Conservation (phyloP, 30 jellyfish, hydroid and myxozoan genomes). For the Rhopilema esculentum region DNA sequence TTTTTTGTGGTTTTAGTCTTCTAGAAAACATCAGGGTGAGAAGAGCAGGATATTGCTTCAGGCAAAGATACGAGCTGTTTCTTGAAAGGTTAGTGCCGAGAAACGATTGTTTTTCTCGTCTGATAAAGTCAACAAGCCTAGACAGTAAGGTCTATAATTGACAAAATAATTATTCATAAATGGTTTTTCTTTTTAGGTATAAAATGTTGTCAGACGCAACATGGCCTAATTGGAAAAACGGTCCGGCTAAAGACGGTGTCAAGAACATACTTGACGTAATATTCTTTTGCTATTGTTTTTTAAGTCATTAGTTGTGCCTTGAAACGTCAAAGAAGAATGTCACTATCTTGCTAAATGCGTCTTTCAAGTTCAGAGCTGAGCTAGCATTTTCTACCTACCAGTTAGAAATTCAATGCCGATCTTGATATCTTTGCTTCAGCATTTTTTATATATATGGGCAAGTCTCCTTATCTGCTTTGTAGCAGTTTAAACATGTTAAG, state of each 20-base stretch:
- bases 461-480: too few species aligned
- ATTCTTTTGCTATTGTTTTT: not conserved
- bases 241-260: slow-evolving; percentile 81
- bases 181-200: slow-evolving; percentile 68
- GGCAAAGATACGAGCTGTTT: slow-evolving; percentile 77
- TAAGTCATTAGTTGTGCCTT: not conserved
- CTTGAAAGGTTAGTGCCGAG: slow-evolving; percentile 66
- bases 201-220: slow-evolving; percentile 86
- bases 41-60: slow-evolving; percentile 92
- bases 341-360: too few species aligned
- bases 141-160: too few species aligned
- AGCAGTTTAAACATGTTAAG: too few species aligned
- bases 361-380: too few species aligned
- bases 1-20: slow-evolving; percentile 39
- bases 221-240: slow-evolving; percentile 87
- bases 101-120: not conserved
- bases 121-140: too few species aligned
- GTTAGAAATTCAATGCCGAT: too few species aligned
- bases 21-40: slow-evolving; percentile 95
- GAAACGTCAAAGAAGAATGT: too few species aligned
- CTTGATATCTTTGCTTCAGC: too few species aligned
- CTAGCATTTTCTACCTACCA: too few species aligned
- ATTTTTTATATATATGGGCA: too few species aligned
- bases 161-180: too few species aligned
- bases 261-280: slow-evolving; percentile 77